phyloP scores from a whole-genome alignment of 2,797 vertebrate genomes.

The Xyrichtys novacula region DNA sequence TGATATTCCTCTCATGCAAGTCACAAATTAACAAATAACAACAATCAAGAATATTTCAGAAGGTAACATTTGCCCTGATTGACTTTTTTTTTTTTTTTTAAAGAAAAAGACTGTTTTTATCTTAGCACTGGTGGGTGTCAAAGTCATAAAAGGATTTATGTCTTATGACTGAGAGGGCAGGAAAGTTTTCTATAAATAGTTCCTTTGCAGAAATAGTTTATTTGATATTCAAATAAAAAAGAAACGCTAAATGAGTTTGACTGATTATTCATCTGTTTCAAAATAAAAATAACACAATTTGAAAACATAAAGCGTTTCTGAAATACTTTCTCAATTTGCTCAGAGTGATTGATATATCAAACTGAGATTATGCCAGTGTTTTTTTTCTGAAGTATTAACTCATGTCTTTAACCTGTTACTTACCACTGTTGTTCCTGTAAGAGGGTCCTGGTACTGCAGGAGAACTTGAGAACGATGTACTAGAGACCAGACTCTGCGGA shows the following conservation, averaged over 20 bases:
- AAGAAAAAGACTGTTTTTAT: too few species aligned
- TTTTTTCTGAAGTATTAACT: too few species aligned
- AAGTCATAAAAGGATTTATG: neutral
- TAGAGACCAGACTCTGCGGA: conserved; percentile 27
- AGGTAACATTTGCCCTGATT: too few species aligned
- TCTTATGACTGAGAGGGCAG: neutral
- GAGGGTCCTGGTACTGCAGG: conserved; percentile 57
- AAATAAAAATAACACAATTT: neutral
- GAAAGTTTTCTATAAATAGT: neutral
- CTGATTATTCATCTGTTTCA: neutral
- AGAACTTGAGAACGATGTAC: conserved; percentile 10
- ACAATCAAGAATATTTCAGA: too few species aligned
- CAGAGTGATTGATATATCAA: neutral
- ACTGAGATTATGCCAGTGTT: neutral
- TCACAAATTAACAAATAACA: too few species aligned
- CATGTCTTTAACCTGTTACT: conserved; percentile 33
- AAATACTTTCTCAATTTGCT: neutral
- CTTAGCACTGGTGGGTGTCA: too few species aligned
- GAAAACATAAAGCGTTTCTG: neutral
- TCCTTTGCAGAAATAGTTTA: neutral
- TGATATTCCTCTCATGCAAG: too few species aligned
- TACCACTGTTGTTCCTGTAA: conserved; percentile 45
- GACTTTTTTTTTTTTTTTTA: too few species aligned
- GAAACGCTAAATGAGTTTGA: neutral
- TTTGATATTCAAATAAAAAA: neutral